Base-by-base conservation (phyloP, 2,113 vertebrate genomes). In the Serilophus lunatus region DNA sequence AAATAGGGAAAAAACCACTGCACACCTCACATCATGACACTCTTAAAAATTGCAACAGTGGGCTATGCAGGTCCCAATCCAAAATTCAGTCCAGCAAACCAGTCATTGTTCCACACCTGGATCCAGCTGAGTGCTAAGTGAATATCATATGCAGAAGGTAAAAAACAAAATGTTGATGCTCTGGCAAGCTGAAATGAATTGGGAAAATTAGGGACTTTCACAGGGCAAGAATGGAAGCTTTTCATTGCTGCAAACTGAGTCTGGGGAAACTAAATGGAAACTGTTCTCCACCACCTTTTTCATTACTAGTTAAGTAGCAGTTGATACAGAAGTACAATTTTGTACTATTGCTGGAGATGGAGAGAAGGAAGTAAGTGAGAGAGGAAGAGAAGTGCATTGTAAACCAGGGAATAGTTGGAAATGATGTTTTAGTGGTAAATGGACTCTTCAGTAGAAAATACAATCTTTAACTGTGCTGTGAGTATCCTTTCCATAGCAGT, bases 1-100 rank as follows among this genome's bases (percentile, higher is more conserved):
- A 69, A 36, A 3, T 1, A 1, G 7, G 6, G 2, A 24, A 74
- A 80, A 92, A 86, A 65, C 4, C 0, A 1, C 26, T 4, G 0
- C 29, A 87, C 4, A 69, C 7, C 6, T 70, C 8, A 15, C 17
- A 42, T 36, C 36, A 22, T 22, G 71, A 69, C 13, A 50, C 4
- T 50, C 40, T 74, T 50, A 50, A 86, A 90, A 68, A 61, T 83
- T n/a, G 45, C 38, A 59, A 14, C 23, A 47, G 16, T 4, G 88
- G 50, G 8, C 17, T 71, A 5, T 18, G 33, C 23, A 69, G 6
- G 33, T 78, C 82, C 35, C 54, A 78, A 87, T 64, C 6, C 26
- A 92, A 94, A 92, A 65, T 29, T 66, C n/a, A 40, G 26, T 26
- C 36, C 35, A 17, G 29, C 25, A 94, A 93, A 82, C 29, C 36